Evolutionary conservation across 2,797 vertebrate genomes (phyloP), one percentile per base, ranked within the genome.

Genomic region (Enoplosus armatus): DNA sequence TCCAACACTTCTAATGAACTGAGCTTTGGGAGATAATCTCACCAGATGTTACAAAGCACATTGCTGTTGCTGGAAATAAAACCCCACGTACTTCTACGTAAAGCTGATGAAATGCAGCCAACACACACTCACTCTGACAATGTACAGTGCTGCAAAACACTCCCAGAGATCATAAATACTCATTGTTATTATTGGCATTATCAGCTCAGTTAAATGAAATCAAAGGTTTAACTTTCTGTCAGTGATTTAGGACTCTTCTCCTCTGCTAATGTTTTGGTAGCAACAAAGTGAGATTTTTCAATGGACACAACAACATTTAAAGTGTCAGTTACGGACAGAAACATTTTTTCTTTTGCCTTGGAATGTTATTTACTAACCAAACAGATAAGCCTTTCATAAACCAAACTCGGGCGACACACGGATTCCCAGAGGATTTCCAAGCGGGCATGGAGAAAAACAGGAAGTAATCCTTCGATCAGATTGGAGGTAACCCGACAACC

Each of bases 331-430:
- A 41, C n/a, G 58, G 54, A 86, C 37, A 67, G 51, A 60, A 71
- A 18, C 8, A n/a, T 31, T 85, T 64, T 69, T 70, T 68, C 77
- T 85, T 53, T 8, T 65, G 31, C 64, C 26, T 22, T 55, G 93
- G 91, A 95, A 95, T 94, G 91, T 88, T 95, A 92, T 95, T 94
- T 94, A 93, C 92, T 87, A 85, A 91, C 59, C 48, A 65, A 68
- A 79, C 79, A 84, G 93, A 95, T 95, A 94, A 89, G 82, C 77
- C 51, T 60, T 86, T 80, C 75, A 80, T 79, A 90, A 92, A 84
- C 64, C 65, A 78, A 89, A 91, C 80, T 65, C 61, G 51, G 88
- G 85, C 48, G 15, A 86, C 88, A 87, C 71, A 79, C 50, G 20
- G 47, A 79, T 70, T 91, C 90, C 92, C 91, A 61, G 39, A 51